Percentiles rank a stretch among this genome's conserved stretches.
phyloP scores from a whole-genome alignment of 2,113 vertebrate genomes.

The Dromas ardeola region DNA sequence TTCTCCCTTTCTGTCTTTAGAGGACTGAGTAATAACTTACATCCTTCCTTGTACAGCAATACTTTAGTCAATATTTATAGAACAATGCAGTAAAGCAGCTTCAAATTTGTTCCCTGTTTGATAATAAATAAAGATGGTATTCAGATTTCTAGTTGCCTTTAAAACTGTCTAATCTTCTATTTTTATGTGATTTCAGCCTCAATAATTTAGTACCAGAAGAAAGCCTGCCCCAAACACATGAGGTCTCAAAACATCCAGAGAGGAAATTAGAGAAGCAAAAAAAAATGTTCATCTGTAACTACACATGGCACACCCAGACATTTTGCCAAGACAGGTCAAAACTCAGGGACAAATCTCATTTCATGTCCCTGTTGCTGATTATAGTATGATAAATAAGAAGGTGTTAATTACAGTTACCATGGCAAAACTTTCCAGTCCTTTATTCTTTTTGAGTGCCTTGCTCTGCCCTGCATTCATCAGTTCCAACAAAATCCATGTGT shows the following conservation, averaged over 20 bases:
- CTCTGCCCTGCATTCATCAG: background rate
- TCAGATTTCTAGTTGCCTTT: slow-evolving; percentile 32
- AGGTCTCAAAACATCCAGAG: background rate
- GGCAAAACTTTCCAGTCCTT: background rate
- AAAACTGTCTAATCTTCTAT: slow-evolving; percentile 23
- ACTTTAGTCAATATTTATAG: slow-evolving; percentile 61
- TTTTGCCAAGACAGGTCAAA: background rate
- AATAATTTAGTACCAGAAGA: background rate
- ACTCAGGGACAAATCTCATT: background rate
- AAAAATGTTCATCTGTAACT: background rate
- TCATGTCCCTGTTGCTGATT: background rate
- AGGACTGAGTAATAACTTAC: slow-evolving; percentile 37
- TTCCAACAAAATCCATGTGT: background rate
- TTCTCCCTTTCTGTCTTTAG: slow-evolving; percentile 18
- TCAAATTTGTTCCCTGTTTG: slow-evolving; percentile 40
- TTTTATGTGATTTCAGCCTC: background rate
- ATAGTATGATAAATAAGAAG: background rate
- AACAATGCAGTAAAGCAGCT: slow-evolving; percentile 23
- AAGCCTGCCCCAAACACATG: background rate
- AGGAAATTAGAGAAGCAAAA: background rate
- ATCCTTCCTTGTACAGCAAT: background rate
- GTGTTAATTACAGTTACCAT: background rate
- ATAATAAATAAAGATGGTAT: slow-evolving; percentile 42
- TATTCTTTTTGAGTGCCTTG: background rate
- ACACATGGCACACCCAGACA: background rate